phyloP scores from a whole-genome alignment of 1,140 invertebrate species.

The Drosophila saltans region DNA sequence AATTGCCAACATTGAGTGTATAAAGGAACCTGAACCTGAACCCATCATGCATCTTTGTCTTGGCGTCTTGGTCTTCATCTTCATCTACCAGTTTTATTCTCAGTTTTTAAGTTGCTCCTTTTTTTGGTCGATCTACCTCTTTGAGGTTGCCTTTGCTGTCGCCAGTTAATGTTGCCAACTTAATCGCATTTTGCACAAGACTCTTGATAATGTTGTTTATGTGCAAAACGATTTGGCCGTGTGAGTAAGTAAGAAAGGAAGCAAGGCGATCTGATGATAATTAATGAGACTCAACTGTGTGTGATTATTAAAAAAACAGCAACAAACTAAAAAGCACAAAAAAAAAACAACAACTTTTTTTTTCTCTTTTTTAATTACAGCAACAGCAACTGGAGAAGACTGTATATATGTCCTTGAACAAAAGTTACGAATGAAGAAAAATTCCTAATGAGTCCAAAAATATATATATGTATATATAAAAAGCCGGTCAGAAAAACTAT shows the following conservation, averaged over 20 bases:
- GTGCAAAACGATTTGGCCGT: constrained; percentile 71
- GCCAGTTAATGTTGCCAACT: constrained; percentile 77
- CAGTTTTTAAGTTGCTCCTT: too few species aligned
- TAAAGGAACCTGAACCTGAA: constrained; percentile 28
- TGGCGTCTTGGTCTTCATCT: not conserved
- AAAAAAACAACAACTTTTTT: not conserved
- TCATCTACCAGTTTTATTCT: not conserved
- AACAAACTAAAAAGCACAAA: too few species aligned
- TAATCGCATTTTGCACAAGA: constrained; percentile 74
- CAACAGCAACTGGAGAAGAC: constrained; percentile 4
- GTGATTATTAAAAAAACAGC: constrained; percentile 69
- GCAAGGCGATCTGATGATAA: constrained; percentile 41
- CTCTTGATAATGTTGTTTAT: constrained; percentile 78
- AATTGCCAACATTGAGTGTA: constrained; percentile 51
- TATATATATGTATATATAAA: constrained; percentile 35
- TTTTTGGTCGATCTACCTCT: too few species aligned
- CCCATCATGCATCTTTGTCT: not conserved
- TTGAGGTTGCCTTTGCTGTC: constrained; percentile 37
- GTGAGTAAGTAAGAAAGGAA: not conserved
- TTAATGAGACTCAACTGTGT: constrained; percentile 61
- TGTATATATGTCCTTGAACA: constrained; percentile 52
- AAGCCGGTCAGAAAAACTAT: constrained; percentile 22
- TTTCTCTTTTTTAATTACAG: constrained; percentile 61
- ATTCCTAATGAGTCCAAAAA: constrained; percentile 65
- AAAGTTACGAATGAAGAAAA: constrained; percentile 4